Evolutionary conservation across 2,888 invertebrate genomes (phyloP).

Genomic region (Gasteruption jaculator): DNA sequence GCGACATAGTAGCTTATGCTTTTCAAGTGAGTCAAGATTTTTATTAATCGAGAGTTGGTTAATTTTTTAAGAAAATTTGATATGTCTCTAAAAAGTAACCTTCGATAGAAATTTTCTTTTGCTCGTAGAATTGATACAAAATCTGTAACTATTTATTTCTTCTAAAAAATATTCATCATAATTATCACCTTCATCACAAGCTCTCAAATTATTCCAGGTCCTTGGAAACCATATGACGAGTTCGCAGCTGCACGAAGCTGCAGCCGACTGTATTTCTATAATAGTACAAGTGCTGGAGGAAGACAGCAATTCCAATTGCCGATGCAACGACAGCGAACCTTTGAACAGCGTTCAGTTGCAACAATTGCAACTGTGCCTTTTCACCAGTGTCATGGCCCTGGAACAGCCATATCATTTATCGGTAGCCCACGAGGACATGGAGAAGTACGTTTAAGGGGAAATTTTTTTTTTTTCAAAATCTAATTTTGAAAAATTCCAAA

Average conservation of each 20-base stretch:
- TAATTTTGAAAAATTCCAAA: too few species aligned
- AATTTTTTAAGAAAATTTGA: too few species aligned
- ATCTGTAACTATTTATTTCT: background rate
- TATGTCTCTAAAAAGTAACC: too few species aligned
- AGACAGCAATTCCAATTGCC: conserved; percentile 32
- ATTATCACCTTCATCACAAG: background rate
- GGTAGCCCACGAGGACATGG: conserved; percentile 89
- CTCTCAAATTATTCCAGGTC: too few species aligned
- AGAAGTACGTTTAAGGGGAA: conserved; percentile 58
- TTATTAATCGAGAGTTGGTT: background rate
- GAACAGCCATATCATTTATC: conserved; percentile 86
- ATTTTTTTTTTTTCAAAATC: too few species aligned
- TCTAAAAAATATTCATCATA: background rate
- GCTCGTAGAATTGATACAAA: too few species aligned
- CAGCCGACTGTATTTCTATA: conserved; percentile 86
- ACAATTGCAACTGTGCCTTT: conserved; percentile 73
- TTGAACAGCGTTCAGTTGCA: conserved; percentile 58
- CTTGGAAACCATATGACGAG: conserved; percentile 61
- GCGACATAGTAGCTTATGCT: conserved; percentile 68
- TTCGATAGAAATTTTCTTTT: background rate
- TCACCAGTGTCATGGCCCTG: conserved; percentile 74
- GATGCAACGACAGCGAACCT: conserved; percentile 56
- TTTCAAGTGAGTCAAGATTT: conserved; percentile 55
- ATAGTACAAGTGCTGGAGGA: conserved; percentile 79
- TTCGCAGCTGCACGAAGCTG: conserved; percentile 77